Base-by-base conservation (phyloP, 2,797 vertebrate species). In the Gallinago nigripennis region DNA sequence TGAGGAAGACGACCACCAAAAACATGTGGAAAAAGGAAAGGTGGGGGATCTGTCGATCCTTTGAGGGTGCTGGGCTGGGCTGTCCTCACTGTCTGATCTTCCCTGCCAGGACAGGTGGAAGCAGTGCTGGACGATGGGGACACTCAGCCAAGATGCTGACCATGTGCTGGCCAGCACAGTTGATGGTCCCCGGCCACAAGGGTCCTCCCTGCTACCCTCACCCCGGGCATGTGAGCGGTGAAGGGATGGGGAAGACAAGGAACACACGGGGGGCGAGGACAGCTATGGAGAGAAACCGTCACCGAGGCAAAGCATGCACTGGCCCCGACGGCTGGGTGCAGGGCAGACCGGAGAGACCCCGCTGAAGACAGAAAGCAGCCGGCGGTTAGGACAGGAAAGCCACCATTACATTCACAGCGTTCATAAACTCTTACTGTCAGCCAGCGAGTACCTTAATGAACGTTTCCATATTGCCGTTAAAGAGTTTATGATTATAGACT, bases 401-500 rank as follows among this genome's bases (percentile, higher is more conserved):
- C 96, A 98, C 98, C 98, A 98, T 98, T 97, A 93, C 98, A 97
- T 97, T 97, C 97, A 93, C 85, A 73, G 96, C 96, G 95, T 98
- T 97, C 97, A 97, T 97, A 97, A 97, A 97, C 98, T 98, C 98
- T 92, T 94, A 53, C 97, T 92, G 98, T 96, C 98, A 97, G 97
- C 92, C 98, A 98, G 97, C 88, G 94, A 98, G 98, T 99, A 99
- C 99, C 99, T 99, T 98, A 98, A 99, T 99, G 98, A 99, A 99
- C 41, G 98, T 98, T 99, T 99, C 99, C 99, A 99, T 99, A 98
- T 99, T 99, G 98, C 99, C 99, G 81, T 99, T 99, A 99, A 99
- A 99, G 98, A 99, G 99, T 97, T 99, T 99, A 99, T 99, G 99
- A 98, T 99, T 99, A 99, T 99, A 99, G 96, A 98, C 90, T 98